A percentile compares a stretch with the other conserved stretches of the same genome.
Evolutionary conservation across 2,113 vertebrate genomes (phyloP).

Genomic region (Sardina pilchardus): DNA sequence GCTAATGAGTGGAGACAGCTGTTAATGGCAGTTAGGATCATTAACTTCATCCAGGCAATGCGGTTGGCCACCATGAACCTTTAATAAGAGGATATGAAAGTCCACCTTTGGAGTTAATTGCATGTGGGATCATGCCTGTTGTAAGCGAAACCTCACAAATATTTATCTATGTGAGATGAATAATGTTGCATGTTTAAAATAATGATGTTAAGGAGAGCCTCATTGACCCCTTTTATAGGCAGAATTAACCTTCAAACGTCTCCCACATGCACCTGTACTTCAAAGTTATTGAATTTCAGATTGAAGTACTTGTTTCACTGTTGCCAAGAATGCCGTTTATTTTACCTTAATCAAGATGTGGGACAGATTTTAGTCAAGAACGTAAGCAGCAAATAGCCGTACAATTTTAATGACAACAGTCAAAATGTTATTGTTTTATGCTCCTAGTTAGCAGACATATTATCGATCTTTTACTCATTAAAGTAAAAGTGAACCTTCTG

Average conservation of each 20-base stretch:
- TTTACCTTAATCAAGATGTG: not conserved
- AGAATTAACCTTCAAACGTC: not conserved
- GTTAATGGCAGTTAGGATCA: not conserved
- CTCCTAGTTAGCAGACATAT: conserved; percentile 5
- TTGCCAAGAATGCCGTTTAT: not conserved
- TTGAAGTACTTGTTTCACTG: not conserved
- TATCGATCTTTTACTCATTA: conserved; percentile 10
- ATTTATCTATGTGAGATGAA: not conserved
- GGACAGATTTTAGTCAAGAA: not conserved
- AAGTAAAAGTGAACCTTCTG: conserved; percentile 15
- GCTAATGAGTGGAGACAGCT: not conserved
- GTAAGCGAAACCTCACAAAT: not conserved
- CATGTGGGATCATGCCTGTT: not conserved
- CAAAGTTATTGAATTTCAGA: not conserved
- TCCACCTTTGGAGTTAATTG: not conserved
- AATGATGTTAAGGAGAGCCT: not conserved
- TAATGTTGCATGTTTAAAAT: not conserved
- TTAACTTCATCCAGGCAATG: not conserved
- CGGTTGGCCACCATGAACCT: not conserved
- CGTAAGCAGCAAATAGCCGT: not conserved
- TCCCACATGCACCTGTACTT: not conserved
- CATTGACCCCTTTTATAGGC: not conserved
- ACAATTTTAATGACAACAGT: conserved; percentile 1
- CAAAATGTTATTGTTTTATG: not conserved
- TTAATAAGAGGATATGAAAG: not conserved